phyloP scores from a whole-genome alignment of 2,888 invertebrate genomes.

The Spisula subtruncata region DNA sequence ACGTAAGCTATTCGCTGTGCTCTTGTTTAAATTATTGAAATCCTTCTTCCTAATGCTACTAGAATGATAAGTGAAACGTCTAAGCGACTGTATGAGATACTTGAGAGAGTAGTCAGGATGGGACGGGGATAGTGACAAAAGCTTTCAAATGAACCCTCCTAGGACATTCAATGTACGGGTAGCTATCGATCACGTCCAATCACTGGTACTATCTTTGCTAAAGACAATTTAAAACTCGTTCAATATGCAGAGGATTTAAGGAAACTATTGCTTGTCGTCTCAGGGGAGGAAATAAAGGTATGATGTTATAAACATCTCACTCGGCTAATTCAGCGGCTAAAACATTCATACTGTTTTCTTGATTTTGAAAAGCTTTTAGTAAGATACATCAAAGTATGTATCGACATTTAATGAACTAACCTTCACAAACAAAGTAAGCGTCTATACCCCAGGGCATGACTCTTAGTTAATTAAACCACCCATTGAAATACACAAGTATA shows the following conservation, averaged over 20 bases:
- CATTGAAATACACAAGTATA: not conserved
- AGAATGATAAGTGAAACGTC: not conserved
- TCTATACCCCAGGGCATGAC: slow-evolving; percentile 10
- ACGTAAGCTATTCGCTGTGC: not conserved
- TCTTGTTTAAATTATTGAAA: not conserved
- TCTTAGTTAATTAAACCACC: slow-evolving; percentile 13
- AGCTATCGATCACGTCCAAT: not conserved
- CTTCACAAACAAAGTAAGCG: not conserved
- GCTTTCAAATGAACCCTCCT: not conserved
- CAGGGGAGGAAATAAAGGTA: not conserved
- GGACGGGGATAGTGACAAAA: not conserved
- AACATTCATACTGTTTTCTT: not conserved
- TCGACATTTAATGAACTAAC: slow-evolving; percentile 29
- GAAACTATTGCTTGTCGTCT: not conserved
- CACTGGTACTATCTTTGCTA: slow-evolving; percentile 34
- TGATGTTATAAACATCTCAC: slow-evolving; percentile 25
- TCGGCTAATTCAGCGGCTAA: not conserved
- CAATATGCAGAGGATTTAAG: slow-evolving; percentile 39
- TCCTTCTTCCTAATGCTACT: not conserved
- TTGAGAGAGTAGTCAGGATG: not conserved
- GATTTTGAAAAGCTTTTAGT: slow-evolving; percentile 28
- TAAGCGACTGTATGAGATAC: not conserved
- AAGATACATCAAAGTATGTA: slow-evolving; percentile 37
- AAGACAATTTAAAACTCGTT: slow-evolving; percentile 36
- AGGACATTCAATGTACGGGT: not conserved